phyloP scores from a whole-genome alignment of 1,140 invertebrate species.

The Contarinia nasturtii region DNA sequence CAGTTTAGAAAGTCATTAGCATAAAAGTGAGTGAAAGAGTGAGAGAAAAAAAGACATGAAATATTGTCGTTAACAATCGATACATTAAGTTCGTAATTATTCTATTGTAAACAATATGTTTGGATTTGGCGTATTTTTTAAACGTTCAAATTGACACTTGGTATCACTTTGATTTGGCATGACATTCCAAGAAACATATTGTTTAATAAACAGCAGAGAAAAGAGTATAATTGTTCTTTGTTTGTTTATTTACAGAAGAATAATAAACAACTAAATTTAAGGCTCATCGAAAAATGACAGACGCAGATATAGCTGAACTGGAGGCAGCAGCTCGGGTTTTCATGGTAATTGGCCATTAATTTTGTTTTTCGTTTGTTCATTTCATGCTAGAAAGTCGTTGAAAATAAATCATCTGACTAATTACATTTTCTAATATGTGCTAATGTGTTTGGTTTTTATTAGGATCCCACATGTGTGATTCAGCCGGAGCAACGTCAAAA shows the following conservation, averaged over 20 bases:
- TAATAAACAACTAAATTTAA: background rate
- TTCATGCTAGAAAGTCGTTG: too few species aligned
- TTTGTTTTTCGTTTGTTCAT: too few species aligned
- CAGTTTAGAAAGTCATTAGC: too few species aligned
- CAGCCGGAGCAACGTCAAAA: constrained; percentile 41
- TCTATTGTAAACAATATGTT: too few species aligned
- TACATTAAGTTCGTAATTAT: too few species aligned
- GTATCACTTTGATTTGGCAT: too few species aligned
- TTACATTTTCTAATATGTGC: too few species aligned
- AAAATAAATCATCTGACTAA: too few species aligned
- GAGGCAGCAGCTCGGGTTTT: background rate
- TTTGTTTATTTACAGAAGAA: background rate
- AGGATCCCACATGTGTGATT: constrained; percentile 55
- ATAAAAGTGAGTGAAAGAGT: background rate
- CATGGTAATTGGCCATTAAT: too few species aligned
- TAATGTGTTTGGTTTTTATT: constrained; percentile 1
- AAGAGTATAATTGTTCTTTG: too few species aligned
- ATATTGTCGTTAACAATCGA: background rate
- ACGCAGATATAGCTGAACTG: background rate
- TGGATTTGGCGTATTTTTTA: too few species aligned
- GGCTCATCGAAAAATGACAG: background rate
- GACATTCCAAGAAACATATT: background rate
- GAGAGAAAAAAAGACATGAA: background rate
- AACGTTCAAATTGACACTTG: too few species aligned
- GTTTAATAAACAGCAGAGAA: background rate